A percentile compares a stretch with the other conserved stretches of the same genome.
These are phyloP conservation scores for Poecile atricapillus DNA, from an alignment of 2,113 vertebrate genomes.

Conservation along the genomic window DNA sequence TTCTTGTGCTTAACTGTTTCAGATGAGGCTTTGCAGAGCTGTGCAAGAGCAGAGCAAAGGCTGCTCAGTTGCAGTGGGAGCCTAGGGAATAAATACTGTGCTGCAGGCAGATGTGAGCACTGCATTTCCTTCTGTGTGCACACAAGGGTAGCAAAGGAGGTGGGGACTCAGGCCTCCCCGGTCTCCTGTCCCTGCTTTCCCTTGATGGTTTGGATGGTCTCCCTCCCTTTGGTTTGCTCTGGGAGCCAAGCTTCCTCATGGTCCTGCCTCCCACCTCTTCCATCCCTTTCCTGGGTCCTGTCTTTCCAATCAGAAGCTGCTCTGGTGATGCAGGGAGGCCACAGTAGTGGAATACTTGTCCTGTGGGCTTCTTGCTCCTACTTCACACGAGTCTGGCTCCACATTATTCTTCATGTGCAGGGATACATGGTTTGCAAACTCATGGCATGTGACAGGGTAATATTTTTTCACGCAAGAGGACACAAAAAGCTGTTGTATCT, in stretches of 20 bases:
- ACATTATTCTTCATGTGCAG: not conserved
- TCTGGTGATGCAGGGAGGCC: not conserved
- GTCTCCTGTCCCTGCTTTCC: not conserved
- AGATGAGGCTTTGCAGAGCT: not conserved
- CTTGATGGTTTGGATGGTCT: not conserved
- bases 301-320: not conserved
- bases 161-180: not conserved
- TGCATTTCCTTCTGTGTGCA: not conserved
- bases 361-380: not conserved
- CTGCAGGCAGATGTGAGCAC: not conserved
- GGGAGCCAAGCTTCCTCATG: not conserved
- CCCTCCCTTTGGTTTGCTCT: not conserved
- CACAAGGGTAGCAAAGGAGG: not conserved
- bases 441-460: not conserved
- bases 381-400: not conserved
- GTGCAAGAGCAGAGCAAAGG: not conserved
- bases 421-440: not conserved
- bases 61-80: not conserved
- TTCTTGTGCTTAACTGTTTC: not conserved
- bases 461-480: not conserved
- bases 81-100: not conserved
- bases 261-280: not conserved
- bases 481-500: no score
- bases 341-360: fast-evolving
- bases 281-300: not conserved